Evolutionary conservation across 2,113 vertebrate genomes (phyloP).

Genomic region (Perognathus longimembris): DNA sequence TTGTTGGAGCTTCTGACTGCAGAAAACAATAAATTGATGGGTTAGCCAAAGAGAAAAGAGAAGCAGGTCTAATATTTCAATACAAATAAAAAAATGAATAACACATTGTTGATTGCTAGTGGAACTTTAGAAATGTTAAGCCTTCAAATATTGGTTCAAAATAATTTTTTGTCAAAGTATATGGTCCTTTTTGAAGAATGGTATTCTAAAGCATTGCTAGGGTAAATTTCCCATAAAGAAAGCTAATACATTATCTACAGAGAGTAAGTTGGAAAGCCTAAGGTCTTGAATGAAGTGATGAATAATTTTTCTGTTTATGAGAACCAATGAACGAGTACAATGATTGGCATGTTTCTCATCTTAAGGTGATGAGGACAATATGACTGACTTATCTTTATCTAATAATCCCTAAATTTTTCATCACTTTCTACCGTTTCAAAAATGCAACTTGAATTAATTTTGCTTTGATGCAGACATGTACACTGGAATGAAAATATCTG

Average conservation of each 20-base stretch:
- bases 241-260: background rate
- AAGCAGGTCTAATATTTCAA: slow-evolving; percentile 7
- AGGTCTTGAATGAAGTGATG: background rate
- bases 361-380: background rate
- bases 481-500: background rate
- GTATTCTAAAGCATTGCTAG: background rate
- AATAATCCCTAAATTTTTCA: background rate
- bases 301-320: slow-evolving; percentile 32
- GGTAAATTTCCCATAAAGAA: slow-evolving; percentile 5
- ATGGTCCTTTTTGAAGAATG: background rate
- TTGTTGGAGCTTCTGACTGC: background rate
- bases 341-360: background rate
- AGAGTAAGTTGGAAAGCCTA: background rate
- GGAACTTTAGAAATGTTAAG: background rate
- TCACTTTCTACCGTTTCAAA: slow-evolving; percentile 1
- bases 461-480: background rate
- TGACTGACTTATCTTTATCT: slow-evolving; percentile 15
- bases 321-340: slow-evolving; percentile 37
- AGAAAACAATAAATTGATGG: background rate
- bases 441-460: slow-evolving; percentile 19
- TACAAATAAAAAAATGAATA: slow-evolving; percentile 39
- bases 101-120: background rate
- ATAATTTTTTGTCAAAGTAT: background rate
- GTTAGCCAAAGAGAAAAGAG: background rate
- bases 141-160: background rate